phyloP scores from a whole-genome alignment of 2,888 invertebrate genomes.

The Punctoribates punctum region DNA sequence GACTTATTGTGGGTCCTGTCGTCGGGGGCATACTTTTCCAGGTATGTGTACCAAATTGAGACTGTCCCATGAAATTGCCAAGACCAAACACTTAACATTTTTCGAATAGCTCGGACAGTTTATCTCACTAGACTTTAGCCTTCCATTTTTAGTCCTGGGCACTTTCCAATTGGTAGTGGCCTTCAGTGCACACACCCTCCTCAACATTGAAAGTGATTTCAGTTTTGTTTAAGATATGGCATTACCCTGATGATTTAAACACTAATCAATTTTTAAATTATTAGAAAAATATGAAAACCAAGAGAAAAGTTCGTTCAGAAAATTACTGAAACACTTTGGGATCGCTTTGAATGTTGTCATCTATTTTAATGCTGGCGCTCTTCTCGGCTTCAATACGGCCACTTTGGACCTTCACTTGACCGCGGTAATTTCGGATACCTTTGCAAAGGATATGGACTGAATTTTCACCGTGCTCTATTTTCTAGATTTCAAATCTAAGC shows the following conservation, averaged over 20 bases:
- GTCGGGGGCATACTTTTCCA: not conserved
- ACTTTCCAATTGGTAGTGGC: too few species aligned
- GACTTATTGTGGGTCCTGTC: not conserved
- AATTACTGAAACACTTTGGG: not conserved
- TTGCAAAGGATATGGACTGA: too few species aligned
- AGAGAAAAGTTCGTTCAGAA: not conserved
- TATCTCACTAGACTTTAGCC: too few species aligned
- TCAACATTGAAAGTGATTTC: too few species aligned
- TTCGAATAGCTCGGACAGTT: not conserved
- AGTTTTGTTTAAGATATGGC: not conserved
- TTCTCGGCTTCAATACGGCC: not conserved
- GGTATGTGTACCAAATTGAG: not conserved
- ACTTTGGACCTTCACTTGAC: not conserved
- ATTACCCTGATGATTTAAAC: not conserved
- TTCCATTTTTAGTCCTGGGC: too few species aligned
- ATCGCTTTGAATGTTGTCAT: not conserved
- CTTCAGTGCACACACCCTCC: too few species aligned
- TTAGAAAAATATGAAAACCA: not conserved
- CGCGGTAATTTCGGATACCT: too few species aligned
- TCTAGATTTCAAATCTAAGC: not conserved
- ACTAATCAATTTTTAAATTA: not conserved
- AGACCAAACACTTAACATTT: not conserved
- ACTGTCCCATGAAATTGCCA: not conserved
- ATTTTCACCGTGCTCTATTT: too few species aligned
- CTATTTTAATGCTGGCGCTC: conserved; percentile 3